These are phyloP conservation scores for Sylvia borin DNA, from an alignment of 2,797 vertebrate genomes.

Conservation along the genomic window DNA sequence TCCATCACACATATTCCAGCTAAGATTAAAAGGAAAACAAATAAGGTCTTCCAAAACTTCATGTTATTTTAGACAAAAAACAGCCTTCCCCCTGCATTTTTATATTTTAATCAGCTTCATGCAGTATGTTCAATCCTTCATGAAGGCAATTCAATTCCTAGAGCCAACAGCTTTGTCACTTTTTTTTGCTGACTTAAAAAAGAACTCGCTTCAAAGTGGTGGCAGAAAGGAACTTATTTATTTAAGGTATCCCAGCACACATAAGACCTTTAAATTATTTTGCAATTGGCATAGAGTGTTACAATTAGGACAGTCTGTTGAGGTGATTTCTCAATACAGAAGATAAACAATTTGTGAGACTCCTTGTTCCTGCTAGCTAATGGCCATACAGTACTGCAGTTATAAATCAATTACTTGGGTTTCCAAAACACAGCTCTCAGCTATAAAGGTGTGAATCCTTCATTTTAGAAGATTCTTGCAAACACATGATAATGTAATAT, in stretches of 20 bases:
- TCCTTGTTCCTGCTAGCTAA: background rate
- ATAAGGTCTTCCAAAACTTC: background rate
- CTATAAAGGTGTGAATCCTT: background rate
- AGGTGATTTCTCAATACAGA: background rate
- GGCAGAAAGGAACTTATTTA: background rate
- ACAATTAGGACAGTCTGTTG: background rate
- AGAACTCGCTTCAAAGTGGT: background rate
- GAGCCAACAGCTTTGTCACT: background rate
- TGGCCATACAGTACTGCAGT: background rate
- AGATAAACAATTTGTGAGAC: background rate
- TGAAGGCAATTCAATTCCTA: conserved; percentile 22
- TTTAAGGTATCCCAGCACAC: background rate
- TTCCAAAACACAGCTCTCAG: background rate
- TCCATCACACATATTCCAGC: background rate
- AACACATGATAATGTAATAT: background rate
- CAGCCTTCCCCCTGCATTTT: background rate
- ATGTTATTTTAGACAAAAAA: conserved; percentile 18
- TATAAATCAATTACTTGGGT: background rate
- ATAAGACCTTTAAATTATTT: background rate
- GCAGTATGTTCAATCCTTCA: background rate
- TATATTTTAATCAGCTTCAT: conserved; percentile 52
- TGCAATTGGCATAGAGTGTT: background rate
- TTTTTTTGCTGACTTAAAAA: background rate
- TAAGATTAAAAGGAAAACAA: background rate
- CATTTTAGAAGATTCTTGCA: background rate